Percentiles rank a stretch among this genome's conserved stretches.
Evolutionary conservation across 2,888 invertebrate species (phyloP).

Genomic region (Lapara coniferarum): DNA sequence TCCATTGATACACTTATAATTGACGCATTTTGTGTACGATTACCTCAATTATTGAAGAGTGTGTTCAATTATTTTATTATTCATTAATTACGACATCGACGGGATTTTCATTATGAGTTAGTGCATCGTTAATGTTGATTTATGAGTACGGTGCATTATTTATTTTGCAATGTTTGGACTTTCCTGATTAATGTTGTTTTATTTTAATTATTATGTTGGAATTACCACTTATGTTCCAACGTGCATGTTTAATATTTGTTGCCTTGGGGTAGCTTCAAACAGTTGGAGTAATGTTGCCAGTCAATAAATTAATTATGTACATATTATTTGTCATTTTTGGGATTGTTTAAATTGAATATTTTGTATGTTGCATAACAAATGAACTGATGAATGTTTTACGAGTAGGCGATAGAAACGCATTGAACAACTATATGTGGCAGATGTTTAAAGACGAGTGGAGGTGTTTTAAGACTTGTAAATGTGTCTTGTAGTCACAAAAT

Average conservation of each 20-base stretch:
- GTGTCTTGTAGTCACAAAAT: neutral
- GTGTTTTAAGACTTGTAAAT: neutral
- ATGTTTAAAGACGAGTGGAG: no score
- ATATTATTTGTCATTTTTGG: neutral
- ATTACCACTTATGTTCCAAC: constrained; percentile 30
- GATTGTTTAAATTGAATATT: no score
- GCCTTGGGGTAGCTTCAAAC: constrained; percentile 22
- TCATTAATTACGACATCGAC: constrained; percentile 45
- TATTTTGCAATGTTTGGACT: constrained; percentile 25
- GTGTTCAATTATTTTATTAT: constrained; percentile 36
- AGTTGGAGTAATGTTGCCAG: constrained; percentile 1
- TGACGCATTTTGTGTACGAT: neutral
- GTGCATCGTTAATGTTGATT: constrained; percentile 35
- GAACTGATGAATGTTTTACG: no score
- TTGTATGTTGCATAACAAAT: no score
- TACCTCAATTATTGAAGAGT: constrained; percentile 27
- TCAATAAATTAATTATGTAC: constrained; percentile 9
- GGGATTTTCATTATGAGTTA: constrained; percentile 37
- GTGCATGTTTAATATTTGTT: constrained; percentile 33
- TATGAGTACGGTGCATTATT: constrained; percentile 29
- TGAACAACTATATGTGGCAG: neutral
- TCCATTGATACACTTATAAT: neutral
- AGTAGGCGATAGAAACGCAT: no score
- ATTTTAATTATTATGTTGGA: constrained; percentile 29
- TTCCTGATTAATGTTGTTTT: constrained; percentile 34